Evolutionary conservation across 2,888 invertebrate species (phyloP).

Genomic region (Drosophila picticornis): DNA sequence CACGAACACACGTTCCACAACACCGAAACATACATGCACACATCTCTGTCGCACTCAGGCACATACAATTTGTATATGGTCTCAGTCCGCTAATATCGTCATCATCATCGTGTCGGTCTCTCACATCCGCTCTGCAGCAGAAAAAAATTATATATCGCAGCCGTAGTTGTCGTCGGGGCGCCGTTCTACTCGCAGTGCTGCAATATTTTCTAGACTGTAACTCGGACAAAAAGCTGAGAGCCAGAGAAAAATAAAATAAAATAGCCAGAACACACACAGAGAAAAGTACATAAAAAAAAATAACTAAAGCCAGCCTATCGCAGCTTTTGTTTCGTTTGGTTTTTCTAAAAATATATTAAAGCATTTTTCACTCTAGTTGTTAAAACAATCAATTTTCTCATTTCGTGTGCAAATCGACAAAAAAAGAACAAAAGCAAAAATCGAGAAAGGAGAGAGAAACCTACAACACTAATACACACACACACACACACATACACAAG

Average conservation of each 20-base stretch:
- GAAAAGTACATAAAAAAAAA: slow-evolving; percentile 25
- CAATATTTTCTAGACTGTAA: slow-evolving; percentile 73
- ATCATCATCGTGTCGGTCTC: slow-evolving; percentile 54
- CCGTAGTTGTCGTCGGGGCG: slow-evolving; percentile 79
- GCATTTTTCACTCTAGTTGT: slow-evolving; percentile 62
- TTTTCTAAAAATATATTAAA: slow-evolving; percentile 47
- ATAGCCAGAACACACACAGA: slow-evolving; percentile 59
- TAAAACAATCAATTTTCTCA: slow-evolving; percentile 44
- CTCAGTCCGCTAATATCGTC: slow-evolving; percentile 31
- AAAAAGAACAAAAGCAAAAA: slow-evolving; percentile 58
- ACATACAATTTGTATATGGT: slow-evolving; percentile 13
- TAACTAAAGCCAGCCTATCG: slow-evolving; percentile 34
- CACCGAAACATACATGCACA: slow-evolving; percentile 43
- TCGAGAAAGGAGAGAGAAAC: slow-evolving; percentile 70
- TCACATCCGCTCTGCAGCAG: slow-evolving; percentile 51
- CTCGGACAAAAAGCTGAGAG: slow-evolving; percentile 58
- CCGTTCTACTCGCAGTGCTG: slow-evolving; percentile 77
- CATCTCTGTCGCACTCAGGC: slow-evolving; percentile 47
- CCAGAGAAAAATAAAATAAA: slow-evolving; percentile 65
- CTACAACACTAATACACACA: slow-evolving; percentile 61
- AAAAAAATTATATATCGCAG: slow-evolving; percentile 52
- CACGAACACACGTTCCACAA: slow-evolving; percentile 37
- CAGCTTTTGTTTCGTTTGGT: slow-evolving; percentile 75
- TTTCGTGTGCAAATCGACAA: slow-evolving; percentile 58
- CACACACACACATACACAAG: slow-evolving; percentile 71